Conservation (phyloP, 2,113 vertebrate genomes). For the Catharus fuscescens region DNA sequence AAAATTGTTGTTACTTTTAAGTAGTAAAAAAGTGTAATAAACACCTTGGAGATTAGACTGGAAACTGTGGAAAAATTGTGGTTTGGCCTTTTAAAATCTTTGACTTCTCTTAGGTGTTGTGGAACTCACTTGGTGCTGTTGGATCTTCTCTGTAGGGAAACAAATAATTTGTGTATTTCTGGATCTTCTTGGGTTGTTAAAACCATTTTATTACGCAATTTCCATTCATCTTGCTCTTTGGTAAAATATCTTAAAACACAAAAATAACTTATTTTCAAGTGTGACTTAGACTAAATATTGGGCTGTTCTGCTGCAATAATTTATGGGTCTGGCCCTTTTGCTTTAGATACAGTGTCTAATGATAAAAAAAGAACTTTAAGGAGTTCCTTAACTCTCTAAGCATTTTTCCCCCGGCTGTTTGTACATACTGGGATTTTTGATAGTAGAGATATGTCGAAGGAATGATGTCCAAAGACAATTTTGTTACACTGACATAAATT, state of each 20-base stretch:
- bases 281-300: not conserved
- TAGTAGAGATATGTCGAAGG: not conserved
- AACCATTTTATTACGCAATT: not conserved
- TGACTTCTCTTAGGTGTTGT: not conserved
- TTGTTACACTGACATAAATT: not conserved
- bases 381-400: not conserved
- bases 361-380: not conserved
- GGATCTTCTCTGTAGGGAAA: not conserved
- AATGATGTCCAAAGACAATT: not conserved
- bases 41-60: not conserved
- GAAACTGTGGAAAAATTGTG: not conserved
- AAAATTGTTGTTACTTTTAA: not conserved
- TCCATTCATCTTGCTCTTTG: not conserved
- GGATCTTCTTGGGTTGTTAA: not conserved
- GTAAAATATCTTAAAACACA: not conserved
- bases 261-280: not conserved
- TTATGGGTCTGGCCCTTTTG: not conserved
- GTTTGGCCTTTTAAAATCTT: not conserved
- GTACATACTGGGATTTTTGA: not conserved
- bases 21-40: not conserved
- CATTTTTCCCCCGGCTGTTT: not conserved
- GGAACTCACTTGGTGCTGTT: not conserved
- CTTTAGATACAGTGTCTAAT: not conserved
- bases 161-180: not conserved
- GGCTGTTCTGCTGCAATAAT: not conserved